Conservation (phyloP, 2,888 invertebrate genomes). For the Pelosia muscerda region DNA sequence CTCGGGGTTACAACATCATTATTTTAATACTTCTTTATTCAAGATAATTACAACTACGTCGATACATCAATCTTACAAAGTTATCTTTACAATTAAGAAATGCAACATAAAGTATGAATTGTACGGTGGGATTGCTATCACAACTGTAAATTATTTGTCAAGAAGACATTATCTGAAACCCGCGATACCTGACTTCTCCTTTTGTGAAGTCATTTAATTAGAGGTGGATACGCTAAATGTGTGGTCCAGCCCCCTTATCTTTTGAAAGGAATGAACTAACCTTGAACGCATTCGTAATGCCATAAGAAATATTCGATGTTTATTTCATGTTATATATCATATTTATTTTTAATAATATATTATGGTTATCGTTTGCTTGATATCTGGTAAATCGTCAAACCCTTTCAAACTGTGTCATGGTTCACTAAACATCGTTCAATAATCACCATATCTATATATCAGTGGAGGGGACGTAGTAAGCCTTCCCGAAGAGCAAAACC, state of each 20-base stretch:
- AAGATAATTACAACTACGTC: conserved; percentile 38
- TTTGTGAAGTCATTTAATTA: conserved; percentile 76
- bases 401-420: too few species aligned
- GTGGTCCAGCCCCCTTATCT: conserved; percentile 75
- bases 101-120: conserved; percentile 52
- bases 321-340: background rate
- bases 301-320: conserved; percentile 56
- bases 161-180: conserved; percentile 80
- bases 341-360: background rate
- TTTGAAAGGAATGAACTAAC: conserved; percentile 73
- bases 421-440: too few species aligned
- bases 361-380: too few species aligned
- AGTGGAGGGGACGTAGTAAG: too few species aligned
- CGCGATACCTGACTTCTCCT: conserved; percentile 65
- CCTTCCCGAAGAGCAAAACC: too few species aligned
- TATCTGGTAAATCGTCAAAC: background rate
- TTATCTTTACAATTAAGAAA: conserved; percentile 29
- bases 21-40: too few species aligned
- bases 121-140: conserved; percentile 63
- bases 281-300: conserved; percentile 71
- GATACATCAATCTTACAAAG: conserved; percentile 34
- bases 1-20: too few species aligned
- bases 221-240: conserved; percentile 75
- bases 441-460: too few species aligned
- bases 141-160: conserved; percentile 82